Evolutionary conservation across 1,140 invertebrate genomes (phyloP).

Genomic region (Sesamia nonagrioides): DNA sequence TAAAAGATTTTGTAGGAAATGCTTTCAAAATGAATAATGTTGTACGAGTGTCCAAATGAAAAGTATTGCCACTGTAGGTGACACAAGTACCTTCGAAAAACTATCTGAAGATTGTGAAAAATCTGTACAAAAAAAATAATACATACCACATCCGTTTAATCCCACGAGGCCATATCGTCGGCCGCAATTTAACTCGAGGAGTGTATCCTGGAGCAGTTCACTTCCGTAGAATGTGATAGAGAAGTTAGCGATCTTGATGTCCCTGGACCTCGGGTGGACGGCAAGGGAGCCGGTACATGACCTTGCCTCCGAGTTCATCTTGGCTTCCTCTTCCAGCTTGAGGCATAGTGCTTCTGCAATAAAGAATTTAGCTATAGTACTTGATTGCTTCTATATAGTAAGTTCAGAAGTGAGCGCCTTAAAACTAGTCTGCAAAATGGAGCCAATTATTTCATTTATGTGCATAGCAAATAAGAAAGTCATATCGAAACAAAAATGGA

Average conservation of each 20-base stretch:
- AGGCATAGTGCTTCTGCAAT: conserved; percentile 93
- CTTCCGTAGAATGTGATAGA: conserved; percentile 99
- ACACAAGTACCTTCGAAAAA: neutral
- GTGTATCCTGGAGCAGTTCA: conserved; percentile 98
- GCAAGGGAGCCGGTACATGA: conserved; percentile 98
- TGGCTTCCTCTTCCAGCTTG: conserved; percentile 96
- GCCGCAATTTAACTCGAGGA: conserved; percentile 98
- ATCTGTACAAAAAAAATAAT: neutral
- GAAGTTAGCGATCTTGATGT: conserved; percentile 99
- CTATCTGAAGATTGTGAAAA: too few species aligned
- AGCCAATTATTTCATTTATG: too few species aligned
- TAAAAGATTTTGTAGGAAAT: too few species aligned
- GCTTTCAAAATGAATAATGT: too few species aligned
- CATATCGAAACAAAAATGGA: too few species aligned
- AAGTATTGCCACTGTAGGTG: too few species aligned
- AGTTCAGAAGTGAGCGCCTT: too few species aligned
- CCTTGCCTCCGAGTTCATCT: conserved; percentile 96
- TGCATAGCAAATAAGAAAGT: too few species aligned
- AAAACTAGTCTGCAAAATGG: too few species aligned
- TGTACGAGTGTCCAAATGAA: too few species aligned
- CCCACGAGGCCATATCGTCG: conserved; percentile 98
- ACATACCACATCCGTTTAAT: conserved; percentile 97
- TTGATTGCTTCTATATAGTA: neutral
- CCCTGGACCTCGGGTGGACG: conserved; percentile 97
- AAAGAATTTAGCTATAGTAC: conserved; percentile 10